Evolutionary conservation across 2,113 vertebrate species (phyloP).

Genomic region (Saccopteryx leptura): DNA sequence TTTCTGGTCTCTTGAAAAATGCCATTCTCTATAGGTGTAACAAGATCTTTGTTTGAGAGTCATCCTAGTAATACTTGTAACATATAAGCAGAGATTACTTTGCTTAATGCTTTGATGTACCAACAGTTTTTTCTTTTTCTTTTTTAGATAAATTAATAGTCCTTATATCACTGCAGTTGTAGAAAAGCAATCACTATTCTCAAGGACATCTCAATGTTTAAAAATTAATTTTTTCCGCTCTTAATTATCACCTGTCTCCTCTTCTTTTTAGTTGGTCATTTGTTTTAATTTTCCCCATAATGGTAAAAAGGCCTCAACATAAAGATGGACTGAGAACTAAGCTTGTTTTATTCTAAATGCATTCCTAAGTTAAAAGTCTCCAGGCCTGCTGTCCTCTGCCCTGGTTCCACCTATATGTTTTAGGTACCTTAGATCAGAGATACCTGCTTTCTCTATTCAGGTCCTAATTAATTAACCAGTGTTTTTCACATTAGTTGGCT

Average conservation of each 20-base stretch:
- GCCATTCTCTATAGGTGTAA: neutral
- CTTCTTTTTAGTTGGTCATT: conserved; percentile 56
- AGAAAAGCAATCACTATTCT: conserved; percentile 18
- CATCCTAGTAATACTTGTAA: neutral
- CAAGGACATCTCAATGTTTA: conserved; percentile 59
- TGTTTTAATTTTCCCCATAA: conserved; percentile 38
- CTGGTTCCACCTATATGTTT: neutral
- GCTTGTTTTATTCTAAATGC: conserved; percentile 56
- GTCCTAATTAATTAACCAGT: neutral
- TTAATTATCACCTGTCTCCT: conserved; percentile 64
- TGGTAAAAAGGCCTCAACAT: conserved; percentile 26
- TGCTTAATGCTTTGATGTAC: neutral
- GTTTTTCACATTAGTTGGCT: neutral
- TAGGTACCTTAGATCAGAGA: neutral
- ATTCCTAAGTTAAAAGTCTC: neutral
- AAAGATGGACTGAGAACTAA: neutral
- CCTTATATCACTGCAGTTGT: neutral
- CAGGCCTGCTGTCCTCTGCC: neutral
- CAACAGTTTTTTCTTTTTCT: neutral
- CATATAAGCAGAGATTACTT: conserved; percentile 13
- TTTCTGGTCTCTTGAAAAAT: conserved; percentile 50
- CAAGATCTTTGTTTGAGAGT: neutral
- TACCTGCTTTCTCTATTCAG: neutral
- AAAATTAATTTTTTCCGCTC: conserved; percentile 61
- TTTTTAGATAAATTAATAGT: conserved; percentile 26